Percentiles rank a stretch among this genome's conserved stretches.
Conservation (phyloP, 2,113 vertebrate genomes). For the Cyanistes caeruleus region DNA sequence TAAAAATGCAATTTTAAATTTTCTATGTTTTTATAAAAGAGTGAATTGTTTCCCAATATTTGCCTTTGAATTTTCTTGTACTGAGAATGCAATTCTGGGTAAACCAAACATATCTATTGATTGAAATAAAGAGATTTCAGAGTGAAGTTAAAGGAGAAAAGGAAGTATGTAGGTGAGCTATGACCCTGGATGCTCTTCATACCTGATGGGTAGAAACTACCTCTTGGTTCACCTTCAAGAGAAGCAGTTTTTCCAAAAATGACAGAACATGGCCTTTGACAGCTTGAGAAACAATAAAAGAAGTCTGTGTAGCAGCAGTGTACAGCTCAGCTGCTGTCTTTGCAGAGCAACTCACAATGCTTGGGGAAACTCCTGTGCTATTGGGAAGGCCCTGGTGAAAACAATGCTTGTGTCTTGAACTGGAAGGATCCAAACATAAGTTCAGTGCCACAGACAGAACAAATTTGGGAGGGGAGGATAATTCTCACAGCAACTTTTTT, state of each 20-base stretch:
- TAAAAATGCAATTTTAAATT: neutral
- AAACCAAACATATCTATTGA: neutral
- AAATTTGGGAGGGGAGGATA: neutral
- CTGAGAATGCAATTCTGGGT: neutral
- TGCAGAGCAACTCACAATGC: neutral
- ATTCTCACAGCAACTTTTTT: neutral
- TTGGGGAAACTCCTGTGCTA: neutral
- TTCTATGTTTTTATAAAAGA: neutral
- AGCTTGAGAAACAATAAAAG: neutral
- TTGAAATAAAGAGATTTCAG: neutral
- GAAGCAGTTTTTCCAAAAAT: neutral
- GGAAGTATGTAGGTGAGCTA: neutral
- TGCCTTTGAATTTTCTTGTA: neutral
- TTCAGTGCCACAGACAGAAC: neutral
- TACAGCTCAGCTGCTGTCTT: neutral
- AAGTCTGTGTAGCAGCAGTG: neutral
- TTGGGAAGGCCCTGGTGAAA: neutral
- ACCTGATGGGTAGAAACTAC: accelerated
- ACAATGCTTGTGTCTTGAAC: neutral
- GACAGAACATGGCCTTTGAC: neutral
- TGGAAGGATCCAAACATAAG: neutral
- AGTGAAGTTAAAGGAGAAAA: neutral
- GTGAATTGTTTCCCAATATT: neutral
- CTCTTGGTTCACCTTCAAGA: neutral
- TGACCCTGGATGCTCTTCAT: neutral